phyloP scores from a whole-genome alignment of 2,888 invertebrate species.

The Charanyca ferruginea region DNA sequence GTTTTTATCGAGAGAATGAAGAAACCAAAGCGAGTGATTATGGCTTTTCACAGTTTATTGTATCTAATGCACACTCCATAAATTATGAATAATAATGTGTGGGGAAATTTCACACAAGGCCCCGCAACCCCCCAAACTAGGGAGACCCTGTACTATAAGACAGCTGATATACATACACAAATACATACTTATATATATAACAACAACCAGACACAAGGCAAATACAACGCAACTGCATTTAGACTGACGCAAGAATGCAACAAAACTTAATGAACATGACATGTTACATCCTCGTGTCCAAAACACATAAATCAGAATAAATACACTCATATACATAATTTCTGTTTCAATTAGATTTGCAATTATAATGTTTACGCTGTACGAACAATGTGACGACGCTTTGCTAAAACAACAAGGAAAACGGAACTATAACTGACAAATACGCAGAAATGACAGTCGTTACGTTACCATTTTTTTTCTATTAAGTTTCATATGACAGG shows the following conservation, averaged over 20 bases:
- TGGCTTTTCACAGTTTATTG: neutral
- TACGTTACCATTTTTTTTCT: conserved; percentile 6
- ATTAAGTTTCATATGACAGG: neutral
- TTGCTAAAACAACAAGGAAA: conserved; percentile 48
- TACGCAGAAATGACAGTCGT: conserved; percentile 19
- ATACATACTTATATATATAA: too few relatives aligned
- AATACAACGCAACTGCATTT: conserved; percentile 1
- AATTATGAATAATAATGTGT: too few relatives aligned
- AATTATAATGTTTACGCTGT: conserved; percentile 48
- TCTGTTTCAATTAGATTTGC: conserved; percentile 48
- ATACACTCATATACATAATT: conserved; percentile 36
- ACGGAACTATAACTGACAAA: conserved; percentile 31
- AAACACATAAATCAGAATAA: conserved; percentile 41
- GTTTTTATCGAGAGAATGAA: too few relatives aligned
- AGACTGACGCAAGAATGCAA: conserved; percentile 9
- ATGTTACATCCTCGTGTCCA: conserved; percentile 28
- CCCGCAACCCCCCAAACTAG: too few relatives aligned
- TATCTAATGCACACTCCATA: neutral
- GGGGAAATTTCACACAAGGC: too few relatives aligned
- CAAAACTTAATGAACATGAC: conserved; percentile 28
- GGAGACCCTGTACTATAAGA: too few relatives aligned
- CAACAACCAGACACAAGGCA: too few relatives aligned
- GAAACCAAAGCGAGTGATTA: neutral
- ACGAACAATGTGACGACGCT: conserved; percentile 26
- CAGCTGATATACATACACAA: too few relatives aligned